These are phyloP conservation scores for Leucophenga maculata DNA, from an alignment of 2,888 invertebrate species.

Conservation along the genomic window DNA sequence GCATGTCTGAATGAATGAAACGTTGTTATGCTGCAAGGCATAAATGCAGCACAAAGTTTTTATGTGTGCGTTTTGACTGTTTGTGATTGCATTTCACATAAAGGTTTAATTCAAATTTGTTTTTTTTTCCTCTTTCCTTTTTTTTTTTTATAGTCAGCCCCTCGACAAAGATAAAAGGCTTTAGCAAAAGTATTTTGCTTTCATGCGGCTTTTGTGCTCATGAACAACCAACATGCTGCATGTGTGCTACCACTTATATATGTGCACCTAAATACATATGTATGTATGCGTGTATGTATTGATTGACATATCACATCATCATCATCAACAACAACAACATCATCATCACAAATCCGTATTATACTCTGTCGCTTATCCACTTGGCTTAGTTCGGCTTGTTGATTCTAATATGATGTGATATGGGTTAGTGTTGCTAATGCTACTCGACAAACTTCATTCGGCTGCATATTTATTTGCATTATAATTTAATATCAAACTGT, in stretches of 20 bases:
- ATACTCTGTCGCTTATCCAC: conserved; percentile 23
- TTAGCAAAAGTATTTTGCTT: neutral
- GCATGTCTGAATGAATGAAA: neutral
- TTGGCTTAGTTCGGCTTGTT: conserved; percentile 30
- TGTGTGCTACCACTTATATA: conserved; percentile 23
- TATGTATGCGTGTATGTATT: conserved; percentile 36
- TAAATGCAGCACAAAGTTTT: neutral
- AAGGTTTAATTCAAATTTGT: neutral
- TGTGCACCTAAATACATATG: neutral
- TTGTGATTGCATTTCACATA: conserved; percentile 5
- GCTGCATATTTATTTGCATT: too few species aligned
- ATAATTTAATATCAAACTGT: too few species aligned
- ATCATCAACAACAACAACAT: too few species aligned
- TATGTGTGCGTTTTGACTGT: neutral
- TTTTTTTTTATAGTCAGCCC: neutral
- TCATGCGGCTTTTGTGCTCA: neutral
- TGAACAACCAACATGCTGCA: too few species aligned
- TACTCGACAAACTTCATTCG: neutral
- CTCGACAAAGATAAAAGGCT: neutral
- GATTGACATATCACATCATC: conserved; percentile 48
- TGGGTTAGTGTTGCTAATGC: conserved; percentile 5
- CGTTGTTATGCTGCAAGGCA: neutral
- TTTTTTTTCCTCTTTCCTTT: neutral
- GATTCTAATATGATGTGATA: conserved; percentile 1
- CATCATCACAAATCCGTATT: neutral